These are phyloP conservation scores for Drosophila kurseongensis DNA, from an alignment of 1,140 invertebrate genomes.

Conservation along the genomic window DNA sequence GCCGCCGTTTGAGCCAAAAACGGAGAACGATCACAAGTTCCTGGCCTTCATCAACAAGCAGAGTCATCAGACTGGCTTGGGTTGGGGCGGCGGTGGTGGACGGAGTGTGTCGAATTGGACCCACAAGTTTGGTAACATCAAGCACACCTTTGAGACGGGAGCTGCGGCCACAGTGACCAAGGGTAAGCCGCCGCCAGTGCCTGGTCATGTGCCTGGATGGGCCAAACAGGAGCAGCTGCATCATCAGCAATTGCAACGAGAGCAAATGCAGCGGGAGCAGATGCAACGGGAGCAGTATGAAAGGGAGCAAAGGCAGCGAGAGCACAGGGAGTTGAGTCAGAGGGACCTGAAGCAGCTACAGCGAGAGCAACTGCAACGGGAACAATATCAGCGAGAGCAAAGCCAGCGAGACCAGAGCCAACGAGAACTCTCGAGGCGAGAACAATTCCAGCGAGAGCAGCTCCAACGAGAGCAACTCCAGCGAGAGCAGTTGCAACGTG, in stretches of 20 bases:
- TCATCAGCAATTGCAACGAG: slow-evolving; percentile 42
- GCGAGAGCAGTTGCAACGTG: slow-evolving; percentile 25
- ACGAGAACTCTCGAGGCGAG: slow-evolving; percentile 26
- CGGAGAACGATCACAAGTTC: slow-evolving; percentile 93
- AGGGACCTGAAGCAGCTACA: slow-evolving; percentile 26
- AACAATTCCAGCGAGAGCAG: slow-evolving; percentile 37
- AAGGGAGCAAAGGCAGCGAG: slow-evolving; percentile 29
- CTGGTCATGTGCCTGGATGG: slow-evolving; percentile 84
- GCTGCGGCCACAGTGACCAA: slow-evolving; percentile 65
- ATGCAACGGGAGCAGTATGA: slow-evolving; percentile 45
- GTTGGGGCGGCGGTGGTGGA: slow-evolving; percentile 79
- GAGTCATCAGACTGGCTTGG: slow-evolving; percentile 85
- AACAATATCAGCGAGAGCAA: slow-evolving; percentile 19
- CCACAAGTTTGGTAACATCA: slow-evolving; percentile 92
- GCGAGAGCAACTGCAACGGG: slow-evolving; percentile 29
- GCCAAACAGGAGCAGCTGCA: slow-evolving; percentile 82
- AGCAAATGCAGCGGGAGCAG: slow-evolving; percentile 44
- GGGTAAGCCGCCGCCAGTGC: slow-evolving; percentile 67
- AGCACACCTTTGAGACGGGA: slow-evolving; percentile 91
- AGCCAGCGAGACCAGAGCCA: slow-evolving; percentile 13
- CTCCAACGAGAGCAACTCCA: slow-evolving; percentile 35
- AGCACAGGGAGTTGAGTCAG: slow-evolving; percentile 18
- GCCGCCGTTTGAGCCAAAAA: slow-evolving; percentile 91
- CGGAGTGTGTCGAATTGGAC: slow-evolving; percentile 88
- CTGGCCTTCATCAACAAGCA: slow-evolving; percentile 92